These are phyloP conservation scores for Listronotus bonariensis DNA, from an alignment of 1,140 invertebrate genomes.

Conservation along the genomic window DNA sequence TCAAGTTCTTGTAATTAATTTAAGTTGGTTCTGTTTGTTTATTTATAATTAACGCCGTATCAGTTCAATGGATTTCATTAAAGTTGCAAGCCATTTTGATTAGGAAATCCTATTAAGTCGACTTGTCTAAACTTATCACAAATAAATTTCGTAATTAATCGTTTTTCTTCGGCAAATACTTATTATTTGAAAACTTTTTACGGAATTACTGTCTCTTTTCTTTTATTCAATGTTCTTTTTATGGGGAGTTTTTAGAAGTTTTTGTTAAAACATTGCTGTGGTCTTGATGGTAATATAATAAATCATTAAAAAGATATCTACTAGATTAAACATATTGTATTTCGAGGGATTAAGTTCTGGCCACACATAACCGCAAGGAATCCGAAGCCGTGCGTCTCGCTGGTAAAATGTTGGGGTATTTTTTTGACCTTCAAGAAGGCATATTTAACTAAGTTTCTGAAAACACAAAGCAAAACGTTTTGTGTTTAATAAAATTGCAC, in stretches of 20 bases:
- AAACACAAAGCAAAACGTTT: too few relatives aligned
- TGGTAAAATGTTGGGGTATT: too few relatives aligned
- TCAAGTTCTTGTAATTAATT: slow-evolving; percentile 46
- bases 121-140: slow-evolving; percentile 38
- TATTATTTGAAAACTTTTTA: slow-evolving; percentile 37
- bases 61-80: slow-evolving; percentile 51
- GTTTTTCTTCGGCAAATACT: slow-evolving; percentile 38
- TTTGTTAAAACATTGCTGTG: neutral
- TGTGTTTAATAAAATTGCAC: too few relatives aligned
- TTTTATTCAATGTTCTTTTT: neutral
- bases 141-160: slow-evolving; percentile 48
- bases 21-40: slow-evolving; percentile 50
- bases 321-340: too few relatives aligned
- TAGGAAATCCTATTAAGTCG: slow-evolving; percentile 48
- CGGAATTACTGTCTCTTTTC: slow-evolving; percentile 14
- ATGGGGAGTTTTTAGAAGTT: neutral
- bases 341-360: too few relatives aligned
- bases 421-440: too few relatives aligned
- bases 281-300: neutral
- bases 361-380: too few relatives aligned
- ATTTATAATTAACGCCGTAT: slow-evolving; percentile 53
- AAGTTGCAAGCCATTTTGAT: slow-evolving; percentile 49
- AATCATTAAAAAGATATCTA: too few relatives aligned
- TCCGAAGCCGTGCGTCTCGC: too few relatives aligned
- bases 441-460: too few relatives aligned